A percentile compares a stretch with the other conserved stretches of the same genome.
These are phyloP conservation scores for Seira musarum DNA, from an alignment of 2,888 invertebrate genomes.

Conservation along the genomic window DNA sequence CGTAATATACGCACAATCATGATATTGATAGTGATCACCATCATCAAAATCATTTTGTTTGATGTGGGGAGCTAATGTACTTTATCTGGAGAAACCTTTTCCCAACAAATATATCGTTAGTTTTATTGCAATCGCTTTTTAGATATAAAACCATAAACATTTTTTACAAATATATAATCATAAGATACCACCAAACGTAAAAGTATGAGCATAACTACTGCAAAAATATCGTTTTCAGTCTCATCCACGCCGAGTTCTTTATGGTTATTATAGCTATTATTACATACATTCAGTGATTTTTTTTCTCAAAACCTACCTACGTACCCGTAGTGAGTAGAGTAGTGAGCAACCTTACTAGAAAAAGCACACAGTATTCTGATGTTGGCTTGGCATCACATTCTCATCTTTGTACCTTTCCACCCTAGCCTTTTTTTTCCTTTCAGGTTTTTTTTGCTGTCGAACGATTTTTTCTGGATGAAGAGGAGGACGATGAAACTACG, in stretches of 20 bases:
- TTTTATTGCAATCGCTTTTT: not conserved
- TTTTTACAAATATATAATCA: too few relatives aligned
- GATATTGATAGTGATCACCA: slow-evolving; percentile 38
- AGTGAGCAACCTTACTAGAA: too few relatives aligned
- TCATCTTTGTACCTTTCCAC: slow-evolving; percentile 23
- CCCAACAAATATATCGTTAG: not conserved
- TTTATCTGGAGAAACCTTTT: slow-evolving; percentile 7
- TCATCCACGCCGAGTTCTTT: slow-evolving; percentile 33
- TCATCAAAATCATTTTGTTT: slow-evolving; percentile 39
- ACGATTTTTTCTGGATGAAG: not conserved
- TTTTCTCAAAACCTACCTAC: slow-evolving; percentile 21
- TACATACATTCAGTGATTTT: slow-evolving; percentile 36
- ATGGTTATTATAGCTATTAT: slow-evolving; percentile 46
- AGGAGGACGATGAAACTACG: slow-evolving; percentile 2
- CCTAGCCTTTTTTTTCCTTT: not conserved
- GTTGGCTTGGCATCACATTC: too few relatives aligned
- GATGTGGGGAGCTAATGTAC: slow-evolving; percentile 18
- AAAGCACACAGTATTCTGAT: too few relatives aligned
- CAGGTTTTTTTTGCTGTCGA: not conserved
- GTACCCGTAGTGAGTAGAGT: not conserved
- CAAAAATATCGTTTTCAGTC: not conserved
- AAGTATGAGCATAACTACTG: not conserved
- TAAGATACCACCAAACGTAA: not conserved
- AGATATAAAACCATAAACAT: too few relatives aligned
- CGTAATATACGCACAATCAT: not conserved